Conservation (phyloP, 2,797 vertebrate species). For the Hemibagrus guttatus region DNA sequence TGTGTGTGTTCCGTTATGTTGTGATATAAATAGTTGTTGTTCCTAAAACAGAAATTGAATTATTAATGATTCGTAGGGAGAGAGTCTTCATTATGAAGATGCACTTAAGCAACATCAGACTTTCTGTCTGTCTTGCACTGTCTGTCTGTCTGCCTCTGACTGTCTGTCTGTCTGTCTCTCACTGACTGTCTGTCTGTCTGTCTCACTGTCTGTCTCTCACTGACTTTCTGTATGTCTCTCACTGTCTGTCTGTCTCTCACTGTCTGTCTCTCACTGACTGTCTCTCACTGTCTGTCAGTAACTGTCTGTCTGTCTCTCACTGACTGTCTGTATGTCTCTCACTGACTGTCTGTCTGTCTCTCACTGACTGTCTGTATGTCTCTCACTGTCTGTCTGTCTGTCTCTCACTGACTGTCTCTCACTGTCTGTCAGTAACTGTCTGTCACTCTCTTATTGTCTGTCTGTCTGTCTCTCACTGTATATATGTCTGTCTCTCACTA, state of each 20-base stretch:
- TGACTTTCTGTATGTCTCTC: not conserved
- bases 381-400: too few relatives aligned
- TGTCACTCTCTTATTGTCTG: not conserved
- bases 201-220: not conserved
- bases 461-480: not conserved
- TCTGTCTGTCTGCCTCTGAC: not conserved
- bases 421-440: not conserved
- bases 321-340: not conserved
- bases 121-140: not conserved
- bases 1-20: not conserved
- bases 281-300: too few relatives aligned
- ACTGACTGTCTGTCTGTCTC: not conserved
- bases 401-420: not conserved
- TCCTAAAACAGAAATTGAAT: not conserved
- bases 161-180: not conserved
- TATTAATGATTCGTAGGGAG: conserved; percentile 6
- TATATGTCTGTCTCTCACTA: not conserved
- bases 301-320: not conserved
- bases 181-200: not conserved
- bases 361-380: not conserved
- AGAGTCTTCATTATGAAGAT: conserved; percentile 7
- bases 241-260: too few relatives aligned
- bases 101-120: not conserved
- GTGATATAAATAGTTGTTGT: conserved; percentile 3
- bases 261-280: too few relatives aligned